Evolutionary conservation across 2,888 invertebrate genomes (phyloP).

Genomic region (Oasisia sp.): DNA sequence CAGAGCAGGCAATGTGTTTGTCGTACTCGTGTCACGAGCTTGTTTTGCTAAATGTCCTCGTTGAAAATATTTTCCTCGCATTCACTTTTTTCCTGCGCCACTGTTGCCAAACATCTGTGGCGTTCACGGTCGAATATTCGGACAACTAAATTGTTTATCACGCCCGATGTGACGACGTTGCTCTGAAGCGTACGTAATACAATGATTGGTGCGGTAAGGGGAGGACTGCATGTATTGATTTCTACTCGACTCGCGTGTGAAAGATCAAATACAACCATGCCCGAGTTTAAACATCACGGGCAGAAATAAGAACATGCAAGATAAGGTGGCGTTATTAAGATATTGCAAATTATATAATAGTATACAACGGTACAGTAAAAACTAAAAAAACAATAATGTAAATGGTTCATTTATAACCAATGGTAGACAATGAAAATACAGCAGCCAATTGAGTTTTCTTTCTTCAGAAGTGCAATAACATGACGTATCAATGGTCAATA

Average conservation of each 20-base stretch:
- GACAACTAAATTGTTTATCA: not conserved
- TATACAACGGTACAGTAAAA: not conserved
- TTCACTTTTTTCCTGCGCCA: not conserved
- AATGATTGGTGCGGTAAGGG: not conserved
- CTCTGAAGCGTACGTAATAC: not conserved
- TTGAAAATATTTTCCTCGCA: not conserved
- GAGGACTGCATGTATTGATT: not conserved
- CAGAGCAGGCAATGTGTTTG: not conserved
- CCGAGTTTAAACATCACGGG: too few species aligned
- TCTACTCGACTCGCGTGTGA: not conserved
- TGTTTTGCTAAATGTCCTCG: not conserved
- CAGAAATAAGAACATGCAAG: not conserved
- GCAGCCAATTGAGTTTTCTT: not conserved
- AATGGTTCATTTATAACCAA: not conserved
- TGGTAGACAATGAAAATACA: not conserved
- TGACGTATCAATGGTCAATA: not conserved
- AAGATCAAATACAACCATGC: too few species aligned
- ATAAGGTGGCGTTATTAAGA: not conserved
- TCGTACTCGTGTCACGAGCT: not conserved
- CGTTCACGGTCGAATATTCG: not conserved
- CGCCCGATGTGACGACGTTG: not conserved
- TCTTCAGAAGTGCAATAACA: not conserved
- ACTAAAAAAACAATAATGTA: not conserved
- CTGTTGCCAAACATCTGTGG: not conserved
- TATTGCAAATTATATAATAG: not conserved